Percentiles rank a stretch among this genome's conserved stretches.
These are phyloP conservation scores for Diaphora mendica DNA, from an alignment of 2,888 invertebrate species.

Conservation along the genomic window DNA sequence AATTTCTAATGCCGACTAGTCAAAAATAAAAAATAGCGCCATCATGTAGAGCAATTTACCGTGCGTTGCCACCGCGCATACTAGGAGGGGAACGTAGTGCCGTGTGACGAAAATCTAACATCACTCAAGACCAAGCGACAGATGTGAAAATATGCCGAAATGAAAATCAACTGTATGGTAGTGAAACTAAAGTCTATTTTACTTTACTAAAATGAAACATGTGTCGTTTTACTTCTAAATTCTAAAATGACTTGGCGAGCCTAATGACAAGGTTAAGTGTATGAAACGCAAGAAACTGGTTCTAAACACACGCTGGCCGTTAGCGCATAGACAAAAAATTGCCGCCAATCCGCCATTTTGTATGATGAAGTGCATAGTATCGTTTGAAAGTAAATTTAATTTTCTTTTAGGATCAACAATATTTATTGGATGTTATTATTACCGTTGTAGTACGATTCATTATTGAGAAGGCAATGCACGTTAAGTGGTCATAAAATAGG, in stretches of 20 bases:
- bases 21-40: slow-evolving; percentile 37
- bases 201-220: neutral
- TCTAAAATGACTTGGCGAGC: slow-evolving; percentile 73
- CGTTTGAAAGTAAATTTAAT: slow-evolving; percentile 46
- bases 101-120: slow-evolving; percentile 66
- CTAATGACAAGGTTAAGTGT: slow-evolving; percentile 80
- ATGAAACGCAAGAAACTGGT: slow-evolving; percentile 74
- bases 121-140: slow-evolving; percentile 46
- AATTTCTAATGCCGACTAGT: slow-evolving; percentile 45
- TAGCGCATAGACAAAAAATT: slow-evolving; percentile 71
- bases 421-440: slow-evolving; percentile 9
- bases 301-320: slow-evolving; percentile 72
- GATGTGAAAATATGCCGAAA: slow-evolving; percentile 24
- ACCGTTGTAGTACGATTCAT: slow-evolving; percentile 6
- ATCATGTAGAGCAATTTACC: slow-evolving; percentile 54
- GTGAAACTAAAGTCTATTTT: slow-evolving; percentile 34
- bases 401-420: slow-evolving; percentile 22
- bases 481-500: slow-evolving; percentile 11
- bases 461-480: neutral
- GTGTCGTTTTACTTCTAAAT: slow-evolving; percentile 54
- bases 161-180: slow-evolving; percentile 43
- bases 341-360: slow-evolving; percentile 61
- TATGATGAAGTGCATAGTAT: slow-evolving; percentile 69
- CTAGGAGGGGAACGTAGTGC: slow-evolving; percentile 59
- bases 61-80: slow-evolving; percentile 55